Evolutionary conservation across 2,113 vertebrate species (phyloP).

Genomic region (Onychorhynchus coronatus): DNA sequence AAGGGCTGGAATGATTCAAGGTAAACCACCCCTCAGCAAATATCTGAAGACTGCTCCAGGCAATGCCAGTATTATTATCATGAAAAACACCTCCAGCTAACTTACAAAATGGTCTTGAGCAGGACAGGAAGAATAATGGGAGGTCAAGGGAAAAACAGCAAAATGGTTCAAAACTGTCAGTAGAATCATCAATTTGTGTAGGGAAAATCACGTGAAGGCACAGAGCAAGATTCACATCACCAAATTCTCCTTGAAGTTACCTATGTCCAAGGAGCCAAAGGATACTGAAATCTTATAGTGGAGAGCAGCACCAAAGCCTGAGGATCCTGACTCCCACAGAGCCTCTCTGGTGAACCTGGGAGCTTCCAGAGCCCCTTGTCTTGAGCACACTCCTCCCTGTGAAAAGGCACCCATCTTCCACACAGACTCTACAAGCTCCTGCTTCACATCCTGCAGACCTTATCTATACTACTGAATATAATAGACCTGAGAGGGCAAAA

Average conservation of each 20-base stretch:
- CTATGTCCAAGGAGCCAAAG: neutral
- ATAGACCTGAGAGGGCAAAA: neutral
- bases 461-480: neutral
- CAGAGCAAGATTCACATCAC: neutral
- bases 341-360: neutral
- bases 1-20: neutral
- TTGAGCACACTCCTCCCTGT: accelerated
- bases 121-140: neutral
- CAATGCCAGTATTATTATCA: neutral
- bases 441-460: neutral
- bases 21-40: neutral
- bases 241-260: neutral
- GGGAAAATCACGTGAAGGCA: neutral
- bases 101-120: neutral
- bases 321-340: neutral
- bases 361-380: neutral
- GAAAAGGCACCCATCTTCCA: neutral
- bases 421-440: neutral
- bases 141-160: neutral
- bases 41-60: neutral
- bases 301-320: neutral
- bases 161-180: neutral
- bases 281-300: neutral
- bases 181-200: neutral
- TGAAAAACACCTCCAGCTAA: neutral